phyloP scores from a whole-genome alignment of 2,888 invertebrate species.

The Drepana falcataria region DNA sequence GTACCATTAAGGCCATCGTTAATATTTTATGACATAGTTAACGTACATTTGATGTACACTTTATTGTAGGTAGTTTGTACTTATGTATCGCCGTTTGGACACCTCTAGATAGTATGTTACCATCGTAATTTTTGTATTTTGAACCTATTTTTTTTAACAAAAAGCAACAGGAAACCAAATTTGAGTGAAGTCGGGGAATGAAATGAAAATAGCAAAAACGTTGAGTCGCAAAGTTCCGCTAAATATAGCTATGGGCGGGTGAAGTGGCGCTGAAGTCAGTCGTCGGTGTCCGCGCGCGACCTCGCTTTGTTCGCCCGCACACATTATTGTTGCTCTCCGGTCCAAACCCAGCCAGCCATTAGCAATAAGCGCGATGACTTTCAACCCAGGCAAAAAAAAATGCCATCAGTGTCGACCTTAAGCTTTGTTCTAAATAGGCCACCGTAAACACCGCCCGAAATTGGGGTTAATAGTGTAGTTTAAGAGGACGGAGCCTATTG shows the following conservation, averaged over 20 bases:
- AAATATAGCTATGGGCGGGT: constrained; percentile 68
- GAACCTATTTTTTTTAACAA: constrained; percentile 6
- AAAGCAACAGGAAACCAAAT: constrained; percentile 47
- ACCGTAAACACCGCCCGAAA: constrained; percentile 18
- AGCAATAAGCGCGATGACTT: constrained; percentile 2
- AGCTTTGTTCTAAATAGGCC: constrained; percentile 6
- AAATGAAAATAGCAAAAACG: constrained; percentile 75
- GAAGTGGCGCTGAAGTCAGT: constrained; percentile 28
- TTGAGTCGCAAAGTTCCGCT: constrained; percentile 71
- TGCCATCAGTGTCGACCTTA: constrained; percentile 4
- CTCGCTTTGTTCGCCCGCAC: constrained; percentile 49
- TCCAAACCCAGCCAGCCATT: constrained; percentile 15
- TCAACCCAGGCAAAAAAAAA: neutral
- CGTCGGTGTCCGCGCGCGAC: constrained; percentile 27
- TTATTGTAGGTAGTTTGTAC: too few species aligned
- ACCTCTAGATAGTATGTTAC: too few species aligned
- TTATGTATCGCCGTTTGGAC: too few species aligned
- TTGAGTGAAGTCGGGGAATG: constrained; percentile 56
- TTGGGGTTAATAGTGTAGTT: constrained; percentile 40
- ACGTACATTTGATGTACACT: too few species aligned
- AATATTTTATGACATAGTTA: too few species aligned
- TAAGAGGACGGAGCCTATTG: constrained; percentile 27
- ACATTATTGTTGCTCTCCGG: constrained; percentile 21
- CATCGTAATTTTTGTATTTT: too few species aligned
- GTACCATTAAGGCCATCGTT: too few species aligned